phyloP scores from a whole-genome alignment of 2,888 invertebrate species.

The Slavum lentiscoides region DNA sequence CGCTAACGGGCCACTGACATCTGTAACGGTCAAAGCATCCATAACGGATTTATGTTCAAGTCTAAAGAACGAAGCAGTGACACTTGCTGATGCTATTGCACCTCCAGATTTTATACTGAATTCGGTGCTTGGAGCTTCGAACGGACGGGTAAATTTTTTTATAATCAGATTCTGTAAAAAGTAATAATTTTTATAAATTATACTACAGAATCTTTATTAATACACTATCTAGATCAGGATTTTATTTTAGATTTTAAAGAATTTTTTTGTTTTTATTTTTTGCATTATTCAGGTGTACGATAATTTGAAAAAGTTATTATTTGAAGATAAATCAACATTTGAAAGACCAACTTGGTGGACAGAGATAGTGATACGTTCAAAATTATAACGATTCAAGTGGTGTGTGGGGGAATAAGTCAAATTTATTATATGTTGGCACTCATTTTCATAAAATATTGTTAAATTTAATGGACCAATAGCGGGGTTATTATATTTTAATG shows the following conservation, averaged over 20 bases:
- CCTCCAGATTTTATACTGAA: conserved; percentile 69
- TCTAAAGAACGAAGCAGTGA: conserved; percentile 66
- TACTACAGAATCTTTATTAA: background rate
- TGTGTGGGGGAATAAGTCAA: background rate
- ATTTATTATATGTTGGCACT: too few species aligned
- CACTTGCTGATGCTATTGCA: conserved; percentile 67
- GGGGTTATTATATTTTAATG: too few species aligned
- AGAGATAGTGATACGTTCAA: conserved; percentile 62
- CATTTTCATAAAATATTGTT: too few species aligned
- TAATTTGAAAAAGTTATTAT: conserved; percentile 70
- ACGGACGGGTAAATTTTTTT: conserved; percentile 63
- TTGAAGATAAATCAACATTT: conserved; percentile 69
- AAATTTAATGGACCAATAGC: too few species aligned
- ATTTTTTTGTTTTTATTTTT: conserved; percentile 25
- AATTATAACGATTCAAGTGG: conserved; percentile 32
- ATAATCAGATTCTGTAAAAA: background rate
- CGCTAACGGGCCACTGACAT: conserved; percentile 57
- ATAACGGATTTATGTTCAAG: conserved; percentile 63
- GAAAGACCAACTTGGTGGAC: conserved; percentile 78
- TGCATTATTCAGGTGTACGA: conserved; percentile 68
- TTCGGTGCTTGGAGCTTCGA: conserved; percentile 68
- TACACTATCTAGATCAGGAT: background rate
- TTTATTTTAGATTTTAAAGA: conserved; percentile 1
- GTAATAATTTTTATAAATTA: conserved; percentile 8
- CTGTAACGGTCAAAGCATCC: conserved; percentile 60